A percentile compares a stretch with the other conserved stretches of the same genome.
Evolutionary conservation across 2,888 invertebrate species (phyloP).

Genomic region (Acleris emargana): DNA sequence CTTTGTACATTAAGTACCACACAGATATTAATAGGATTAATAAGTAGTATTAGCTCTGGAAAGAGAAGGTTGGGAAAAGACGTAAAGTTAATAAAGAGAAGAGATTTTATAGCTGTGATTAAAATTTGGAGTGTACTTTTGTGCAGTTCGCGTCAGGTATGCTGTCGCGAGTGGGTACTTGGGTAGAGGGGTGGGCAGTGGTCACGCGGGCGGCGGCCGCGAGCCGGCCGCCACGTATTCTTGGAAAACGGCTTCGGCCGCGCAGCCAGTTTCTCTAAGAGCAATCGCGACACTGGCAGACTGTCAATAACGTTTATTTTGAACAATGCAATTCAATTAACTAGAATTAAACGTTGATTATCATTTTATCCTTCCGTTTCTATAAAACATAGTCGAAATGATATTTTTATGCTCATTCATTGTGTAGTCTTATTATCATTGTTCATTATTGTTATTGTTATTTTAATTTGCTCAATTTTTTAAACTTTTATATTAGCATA

Average conservation of each 20-base stretch:
- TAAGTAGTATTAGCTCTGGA: slow-evolving; percentile 65
- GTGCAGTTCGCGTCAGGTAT: slow-evolving; percentile 69
- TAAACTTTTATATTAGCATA: slow-evolving; percentile 73
- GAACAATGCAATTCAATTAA: slow-evolving; percentile 59
- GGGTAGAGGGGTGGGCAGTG: slow-evolving; percentile 36
- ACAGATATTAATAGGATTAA: slow-evolving; percentile 78
- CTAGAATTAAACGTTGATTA: slow-evolving; percentile 48
- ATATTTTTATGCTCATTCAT: slow-evolving; percentile 66
- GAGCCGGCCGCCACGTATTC: slow-evolving; percentile 12
- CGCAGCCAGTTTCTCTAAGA: background rate
- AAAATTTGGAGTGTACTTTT: slow-evolving; percentile 74
- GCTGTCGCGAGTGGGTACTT: slow-evolving; percentile 41
- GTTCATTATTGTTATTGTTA: slow-evolving; percentile 77
- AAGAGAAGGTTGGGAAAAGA: slow-evolving; percentile 58
- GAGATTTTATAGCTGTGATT: slow-evolving; percentile 83
- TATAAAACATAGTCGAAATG: slow-evolving; percentile 61
- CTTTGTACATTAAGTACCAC: slow-evolving; percentile 80
- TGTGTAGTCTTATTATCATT: slow-evolving; percentile 59
- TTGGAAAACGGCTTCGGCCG: background rate
- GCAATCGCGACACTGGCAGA: slow-evolving; percentile 23
- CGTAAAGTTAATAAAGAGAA: slow-evolving; percentile 69
- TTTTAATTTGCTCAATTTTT: slow-evolving; percentile 82
- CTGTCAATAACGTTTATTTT: slow-evolving; percentile 37
- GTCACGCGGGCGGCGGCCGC: slow-evolving; percentile 2
- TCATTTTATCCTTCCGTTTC: slow-evolving; percentile 58